Conservation (phyloP, 2,113 vertebrate genomes). For the Lontra canadensis region DNA sequence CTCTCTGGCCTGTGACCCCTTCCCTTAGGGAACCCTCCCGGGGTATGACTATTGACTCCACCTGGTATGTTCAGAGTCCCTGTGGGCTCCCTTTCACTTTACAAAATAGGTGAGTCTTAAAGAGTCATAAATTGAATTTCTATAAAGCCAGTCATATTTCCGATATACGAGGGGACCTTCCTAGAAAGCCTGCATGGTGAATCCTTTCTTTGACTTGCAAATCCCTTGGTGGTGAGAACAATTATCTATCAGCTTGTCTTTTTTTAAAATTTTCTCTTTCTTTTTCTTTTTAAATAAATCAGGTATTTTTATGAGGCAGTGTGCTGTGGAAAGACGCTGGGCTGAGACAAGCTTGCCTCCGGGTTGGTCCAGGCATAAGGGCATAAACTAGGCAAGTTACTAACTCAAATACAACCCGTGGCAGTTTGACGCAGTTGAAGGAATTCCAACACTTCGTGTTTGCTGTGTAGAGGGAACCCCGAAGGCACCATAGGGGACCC, state of each 20-base stretch:
- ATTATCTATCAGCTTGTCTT: not conserved
- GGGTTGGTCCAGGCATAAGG: accelerated
- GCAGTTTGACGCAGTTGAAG: not conserved
- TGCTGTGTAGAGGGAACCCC: not conserved
- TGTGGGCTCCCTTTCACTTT: not conserved
- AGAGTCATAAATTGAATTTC: not conserved
- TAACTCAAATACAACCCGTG: not conserved
- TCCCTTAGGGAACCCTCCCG: not conserved
- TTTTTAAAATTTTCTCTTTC: not conserved
- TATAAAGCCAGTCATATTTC: not conserved
- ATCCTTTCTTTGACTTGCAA: not conserved
- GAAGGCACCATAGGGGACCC: not conserved
- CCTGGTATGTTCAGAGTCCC: not conserved
- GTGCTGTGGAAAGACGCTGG: not conserved
- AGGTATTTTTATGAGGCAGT: not conserved
- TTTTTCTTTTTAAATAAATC: not conserved
- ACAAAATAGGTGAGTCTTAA: not conserved
- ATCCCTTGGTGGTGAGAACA: not conserved
- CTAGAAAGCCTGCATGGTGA: not conserved
- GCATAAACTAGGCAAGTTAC: not conserved
- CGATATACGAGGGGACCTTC: not conserved
- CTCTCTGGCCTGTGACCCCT: not conserved
- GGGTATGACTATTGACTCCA: not conserved
- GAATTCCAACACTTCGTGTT: not conserved
- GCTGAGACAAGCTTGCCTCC: not conserved